These are phyloP conservation scores for Elegia similella DNA, from an alignment of 2,888 invertebrate species.

Conservation along the genomic window DNA sequence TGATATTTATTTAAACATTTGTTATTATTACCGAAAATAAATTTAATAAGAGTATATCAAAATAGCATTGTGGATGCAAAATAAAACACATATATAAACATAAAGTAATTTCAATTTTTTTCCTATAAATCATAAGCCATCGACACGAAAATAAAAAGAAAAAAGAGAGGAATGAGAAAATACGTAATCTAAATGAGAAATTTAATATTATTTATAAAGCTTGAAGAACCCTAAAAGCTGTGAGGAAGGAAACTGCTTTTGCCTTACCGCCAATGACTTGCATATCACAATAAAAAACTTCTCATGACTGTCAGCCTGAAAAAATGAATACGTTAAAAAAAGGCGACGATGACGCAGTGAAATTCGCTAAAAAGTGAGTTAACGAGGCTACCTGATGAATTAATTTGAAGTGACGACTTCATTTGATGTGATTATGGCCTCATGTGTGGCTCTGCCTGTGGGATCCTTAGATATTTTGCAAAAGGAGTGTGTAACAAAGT, in stretches of 20 bases:
- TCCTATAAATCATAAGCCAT: no score
- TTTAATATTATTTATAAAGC: no score
- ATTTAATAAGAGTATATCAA: no score
- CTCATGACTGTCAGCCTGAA: slow-evolving; percentile 29
- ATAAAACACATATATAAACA: no score
- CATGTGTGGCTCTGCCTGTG: slow-evolving; percentile 1
- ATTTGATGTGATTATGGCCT: slow-evolving; percentile 26
- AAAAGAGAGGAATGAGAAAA: no score
- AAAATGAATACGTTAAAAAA: slow-evolving; percentile 46
- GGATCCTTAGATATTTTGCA: background rate
- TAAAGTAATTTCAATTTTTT: no score
- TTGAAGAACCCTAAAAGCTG: slow-evolving; percentile 22
- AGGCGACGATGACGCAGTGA: slow-evolving; percentile 44
- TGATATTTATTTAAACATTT: no score
- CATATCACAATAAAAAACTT: slow-evolving; percentile 20
- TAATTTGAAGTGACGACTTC: slow-evolving; percentile 56
- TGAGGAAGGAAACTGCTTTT: slow-evolving; percentile 55
- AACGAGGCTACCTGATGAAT: slow-evolving; percentile 61
- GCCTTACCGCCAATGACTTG: slow-evolving; percentile 60
- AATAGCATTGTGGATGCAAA: no score
- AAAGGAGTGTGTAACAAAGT: no score
- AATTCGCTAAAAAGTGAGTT: slow-evolving; percentile 31
- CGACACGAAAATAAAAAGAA: no score
- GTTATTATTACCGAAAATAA: no score
- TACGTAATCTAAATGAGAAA: no score